phyloP scores from a whole-genome alignment of 2,113 vertebrate genomes.

The Misgurnus mizolepis region DNA sequence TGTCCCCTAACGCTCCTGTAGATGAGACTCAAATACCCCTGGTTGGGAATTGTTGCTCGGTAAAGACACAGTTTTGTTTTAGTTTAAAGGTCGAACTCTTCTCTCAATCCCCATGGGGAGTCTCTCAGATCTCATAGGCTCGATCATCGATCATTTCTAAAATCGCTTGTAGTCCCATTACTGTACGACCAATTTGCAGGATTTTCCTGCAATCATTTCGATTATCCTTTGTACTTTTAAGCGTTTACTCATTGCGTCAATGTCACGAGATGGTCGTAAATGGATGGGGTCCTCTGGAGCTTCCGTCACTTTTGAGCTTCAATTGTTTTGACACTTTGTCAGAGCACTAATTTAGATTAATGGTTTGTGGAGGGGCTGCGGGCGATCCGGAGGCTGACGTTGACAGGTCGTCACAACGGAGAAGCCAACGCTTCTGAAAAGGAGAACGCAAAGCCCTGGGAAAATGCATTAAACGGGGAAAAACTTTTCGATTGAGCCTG shows the following conservation, averaged over 20 bases:
- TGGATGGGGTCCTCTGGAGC: conserved; percentile 64
- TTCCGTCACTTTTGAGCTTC: conserved; percentile 74
- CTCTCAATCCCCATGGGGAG: not conserved
- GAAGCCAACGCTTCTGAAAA: conserved; percentile 57
- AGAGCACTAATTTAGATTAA: conserved; percentile 80
- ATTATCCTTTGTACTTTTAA: conserved; percentile 53
- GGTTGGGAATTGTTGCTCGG: too few relatives aligned
- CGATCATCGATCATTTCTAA: not conserved
- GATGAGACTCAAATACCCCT: too few relatives aligned
- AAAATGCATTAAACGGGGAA: conserved; percentile 26
- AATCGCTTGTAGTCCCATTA: conserved; percentile 17
- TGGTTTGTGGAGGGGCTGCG: conserved; percentile 62
- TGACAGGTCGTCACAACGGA: conserved; percentile 69
- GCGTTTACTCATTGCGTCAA: conserved; percentile 24
- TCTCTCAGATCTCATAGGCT: conserved; percentile 25
- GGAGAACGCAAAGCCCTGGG: conserved; percentile 52
- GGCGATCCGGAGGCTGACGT: conserved; percentile 63
- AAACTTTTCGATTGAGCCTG: conserved; percentile 24
- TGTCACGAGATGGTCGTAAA: conserved; percentile 60
- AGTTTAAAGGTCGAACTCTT: not conserved
- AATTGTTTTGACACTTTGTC: conserved; percentile 79
- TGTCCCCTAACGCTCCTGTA: too few relatives aligned
- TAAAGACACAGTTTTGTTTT: not conserved
- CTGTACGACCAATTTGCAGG: conserved; percentile 4
- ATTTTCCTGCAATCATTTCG: conserved; percentile 21